Evolutionary conservation across 2,888 invertebrate species (phyloP).

Genomic region (Patella ulyssiponensis): DNA sequence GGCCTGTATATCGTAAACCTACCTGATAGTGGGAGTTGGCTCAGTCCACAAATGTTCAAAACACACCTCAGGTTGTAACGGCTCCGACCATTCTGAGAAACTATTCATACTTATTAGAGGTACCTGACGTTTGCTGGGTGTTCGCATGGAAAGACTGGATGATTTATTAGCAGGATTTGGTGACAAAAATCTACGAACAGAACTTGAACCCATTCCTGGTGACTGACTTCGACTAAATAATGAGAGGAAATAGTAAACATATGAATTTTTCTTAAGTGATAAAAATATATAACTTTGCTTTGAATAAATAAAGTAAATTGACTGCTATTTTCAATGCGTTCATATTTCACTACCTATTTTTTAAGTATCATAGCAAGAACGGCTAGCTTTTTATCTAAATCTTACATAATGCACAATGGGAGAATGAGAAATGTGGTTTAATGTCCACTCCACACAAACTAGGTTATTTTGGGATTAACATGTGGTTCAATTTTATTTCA

Average conservation of each 20-base stretch:
- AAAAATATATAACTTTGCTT: not conserved
- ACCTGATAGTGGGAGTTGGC: slow-evolving; percentile 70
- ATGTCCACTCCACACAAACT: too few relatives aligned
- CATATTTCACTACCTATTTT: too few relatives aligned
- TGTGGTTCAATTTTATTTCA: too few relatives aligned
- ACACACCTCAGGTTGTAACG: slow-evolving; percentile 87
- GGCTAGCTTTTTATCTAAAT: too few relatives aligned
- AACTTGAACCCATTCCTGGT: slow-evolving; percentile 68
- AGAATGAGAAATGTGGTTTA: too few relatives aligned
- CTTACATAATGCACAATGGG: too few relatives aligned
- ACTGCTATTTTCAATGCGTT: too few relatives aligned
- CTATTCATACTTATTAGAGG: slow-evolving; percentile 60
- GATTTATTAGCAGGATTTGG: slow-evolving; percentile 56
- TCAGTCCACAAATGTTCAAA: slow-evolving; percentile 94
- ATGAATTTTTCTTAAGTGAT: not conserved
- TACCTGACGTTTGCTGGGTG: slow-evolving; percentile 51
- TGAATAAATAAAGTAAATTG: too few relatives aligned
- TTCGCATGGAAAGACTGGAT: slow-evolving; percentile 53
- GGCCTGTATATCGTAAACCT: slow-evolving; percentile 36
- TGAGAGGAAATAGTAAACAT: not conserved
- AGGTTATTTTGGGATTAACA: too few relatives aligned
- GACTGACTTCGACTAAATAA: slow-evolving; percentile 75
- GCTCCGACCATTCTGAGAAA: slow-evolving; percentile 74
- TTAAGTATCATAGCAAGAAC: too few relatives aligned
- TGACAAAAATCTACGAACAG: slow-evolving; percentile 60